Percentiles rank a stretch among this genome's conserved stretches.
Evolutionary conservation across 2,888 invertebrate species (phyloP).

Genomic region (Leptinotarsa juncta): DNA sequence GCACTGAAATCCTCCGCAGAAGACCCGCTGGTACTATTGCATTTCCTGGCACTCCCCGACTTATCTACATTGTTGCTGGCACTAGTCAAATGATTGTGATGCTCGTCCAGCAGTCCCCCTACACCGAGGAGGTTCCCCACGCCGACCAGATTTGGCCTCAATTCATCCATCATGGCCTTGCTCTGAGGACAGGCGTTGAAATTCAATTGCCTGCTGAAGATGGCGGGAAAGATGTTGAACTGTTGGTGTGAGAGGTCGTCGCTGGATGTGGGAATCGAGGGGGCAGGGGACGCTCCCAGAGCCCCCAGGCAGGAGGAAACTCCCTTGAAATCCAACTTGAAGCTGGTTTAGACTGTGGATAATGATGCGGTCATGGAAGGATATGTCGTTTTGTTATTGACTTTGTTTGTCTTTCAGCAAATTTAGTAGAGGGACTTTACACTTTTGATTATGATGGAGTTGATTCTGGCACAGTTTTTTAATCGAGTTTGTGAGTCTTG

Average conservation of each 20-base stretch:
- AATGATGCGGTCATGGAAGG: slow-evolving; percentile 43
- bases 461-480: not conserved
- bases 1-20: slow-evolving; percentile 91
- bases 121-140: slow-evolving; percentile 83
- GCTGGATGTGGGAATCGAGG: slow-evolving; percentile 61
- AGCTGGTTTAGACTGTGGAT: slow-evolving; percentile 62
- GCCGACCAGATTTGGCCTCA: slow-evolving; percentile 84
- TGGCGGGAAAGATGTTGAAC: slow-evolving; percentile 92
- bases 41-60: slow-evolving; percentile 73
- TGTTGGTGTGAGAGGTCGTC: slow-evolving; percentile 77
- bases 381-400: not conserved
- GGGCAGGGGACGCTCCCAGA: slow-evolving; percentile 71
- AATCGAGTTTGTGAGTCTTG: no score
- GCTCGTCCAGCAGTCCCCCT: slow-evolving; percentile 83
- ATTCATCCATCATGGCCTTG: slow-evolving; percentile 84
- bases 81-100: slow-evolving; percentile 71
- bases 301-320: slow-evolving; percentile 76
- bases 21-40: slow-evolving; percentile 77
- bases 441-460: not conserved
- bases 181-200: slow-evolving; percentile 79
- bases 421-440: no score
- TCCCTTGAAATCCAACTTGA: slow-evolving; percentile 89
- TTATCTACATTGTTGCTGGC: slow-evolving; percentile 59
- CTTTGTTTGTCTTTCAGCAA: not conserved
- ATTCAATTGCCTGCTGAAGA: slow-evolving; percentile 89